Evolutionary conservation across 1,140 invertebrate species (phyloP).

Genomic region (Camponotus pennsylvanicus): DNA sequence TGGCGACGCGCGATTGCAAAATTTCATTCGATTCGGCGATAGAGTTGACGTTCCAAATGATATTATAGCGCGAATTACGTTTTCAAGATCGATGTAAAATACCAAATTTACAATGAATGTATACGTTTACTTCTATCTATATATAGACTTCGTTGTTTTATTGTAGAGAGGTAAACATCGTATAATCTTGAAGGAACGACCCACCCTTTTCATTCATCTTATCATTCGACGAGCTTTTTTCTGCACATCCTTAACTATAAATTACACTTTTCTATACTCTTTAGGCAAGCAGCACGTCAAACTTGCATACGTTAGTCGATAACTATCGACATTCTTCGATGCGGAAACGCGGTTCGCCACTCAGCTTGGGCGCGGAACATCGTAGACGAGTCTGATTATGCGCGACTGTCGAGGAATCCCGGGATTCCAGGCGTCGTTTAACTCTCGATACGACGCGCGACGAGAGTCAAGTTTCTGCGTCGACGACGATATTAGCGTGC

Average conservation of each 20-base stretch:
- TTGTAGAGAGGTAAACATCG: not conserved
- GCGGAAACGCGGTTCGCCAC: conserved; percentile 64
- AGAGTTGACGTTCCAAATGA: not conserved
- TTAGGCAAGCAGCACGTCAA: conserved; percentile 35
- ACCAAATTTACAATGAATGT: not conserved
- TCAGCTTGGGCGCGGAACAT: conserved; percentile 39
- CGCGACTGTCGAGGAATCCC: conserved; percentile 61
- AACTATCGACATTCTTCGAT: conserved; percentile 68
- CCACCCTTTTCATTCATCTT: conserved; percentile 11
- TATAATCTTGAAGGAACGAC: not conserved
- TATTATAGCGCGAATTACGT: not conserved
- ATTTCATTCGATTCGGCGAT: conserved; percentile 1
- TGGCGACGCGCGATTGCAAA: not conserved
- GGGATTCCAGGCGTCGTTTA: conserved; percentile 64
- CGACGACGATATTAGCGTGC: conserved; percentile 60
- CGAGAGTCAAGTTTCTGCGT: conserved; percentile 63
- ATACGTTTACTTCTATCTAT: too few species aligned
- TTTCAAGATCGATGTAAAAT: not conserved
- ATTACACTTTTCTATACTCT: conserved; percentile 9
- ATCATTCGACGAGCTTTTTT: not conserved
- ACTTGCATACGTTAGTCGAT: conserved; percentile 39
- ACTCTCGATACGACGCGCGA: conserved; percentile 64
- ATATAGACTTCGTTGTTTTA: not conserved
- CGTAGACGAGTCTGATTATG: conserved; percentile 64
- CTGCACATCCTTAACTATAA: conserved; percentile 25